Percentiles rank a stretch among this genome's conserved stretches.
Evolutionary conservation across 2,113 vertebrate species (phyloP).

Genomic region (Zosterops pallidus): DNA sequence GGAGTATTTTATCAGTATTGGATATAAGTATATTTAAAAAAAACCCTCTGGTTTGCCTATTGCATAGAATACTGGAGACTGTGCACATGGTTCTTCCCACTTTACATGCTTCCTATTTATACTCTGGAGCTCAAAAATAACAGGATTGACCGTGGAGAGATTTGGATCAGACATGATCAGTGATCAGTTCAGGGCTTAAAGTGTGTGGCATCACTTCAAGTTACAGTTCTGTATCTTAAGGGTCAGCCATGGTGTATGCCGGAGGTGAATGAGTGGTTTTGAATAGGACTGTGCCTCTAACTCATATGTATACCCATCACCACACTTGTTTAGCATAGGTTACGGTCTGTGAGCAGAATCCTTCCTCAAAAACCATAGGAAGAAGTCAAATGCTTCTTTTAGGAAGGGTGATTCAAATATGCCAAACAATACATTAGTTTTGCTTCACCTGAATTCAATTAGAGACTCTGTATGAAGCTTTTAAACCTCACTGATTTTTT

Average conservation of each 20-base stretch:
- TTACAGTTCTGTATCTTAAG: background rate
- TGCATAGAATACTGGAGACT: background rate
- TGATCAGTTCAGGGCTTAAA: background rate
- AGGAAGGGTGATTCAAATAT: background rate
- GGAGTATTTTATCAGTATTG: background rate
- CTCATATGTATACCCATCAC: background rate
- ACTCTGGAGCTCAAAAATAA: background rate
- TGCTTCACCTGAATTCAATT: slow-evolving; percentile 48
- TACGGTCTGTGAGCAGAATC: background rate
- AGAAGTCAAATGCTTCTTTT: background rate
- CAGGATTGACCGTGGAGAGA: background rate
- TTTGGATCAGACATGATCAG: background rate
- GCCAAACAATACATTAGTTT: slow-evolving; percentile 13
- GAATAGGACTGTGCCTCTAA: background rate
- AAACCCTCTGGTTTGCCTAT: background rate
- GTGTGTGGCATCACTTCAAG: background rate
- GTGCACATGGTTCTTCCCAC: background rate
- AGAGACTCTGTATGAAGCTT: slow-evolving; percentile 21
- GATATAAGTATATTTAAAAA: background rate
- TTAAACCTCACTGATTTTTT: background rate
- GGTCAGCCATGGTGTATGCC: background rate
- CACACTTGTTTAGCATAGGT: background rate
- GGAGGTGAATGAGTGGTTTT: background rate
- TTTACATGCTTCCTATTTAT: background rate
- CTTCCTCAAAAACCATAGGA: background rate